Evolutionary conservation across 2,888 invertebrate species (phyloP).

Genomic region (Drosophila kuntzei): DNA sequence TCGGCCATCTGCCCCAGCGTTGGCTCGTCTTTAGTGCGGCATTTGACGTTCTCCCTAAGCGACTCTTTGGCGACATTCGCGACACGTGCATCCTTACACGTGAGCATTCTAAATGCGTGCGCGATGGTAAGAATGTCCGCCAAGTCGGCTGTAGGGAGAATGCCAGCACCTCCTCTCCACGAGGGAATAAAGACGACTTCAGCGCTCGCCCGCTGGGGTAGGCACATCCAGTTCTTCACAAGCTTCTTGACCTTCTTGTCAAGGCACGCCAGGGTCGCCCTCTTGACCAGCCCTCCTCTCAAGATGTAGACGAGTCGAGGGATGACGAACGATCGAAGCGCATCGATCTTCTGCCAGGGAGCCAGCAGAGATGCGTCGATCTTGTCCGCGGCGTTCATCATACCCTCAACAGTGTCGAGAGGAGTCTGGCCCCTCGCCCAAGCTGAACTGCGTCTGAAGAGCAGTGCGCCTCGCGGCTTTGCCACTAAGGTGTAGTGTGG

Average conservation of each 20-base stretch:
- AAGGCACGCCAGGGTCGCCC: neutral
- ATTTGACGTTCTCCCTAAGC: slow-evolving; percentile 3
- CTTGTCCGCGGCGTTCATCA: too few species aligned
- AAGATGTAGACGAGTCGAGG: neutral
- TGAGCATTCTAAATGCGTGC: neutral
- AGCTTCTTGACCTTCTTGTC: neutral
- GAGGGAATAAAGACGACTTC: neutral
- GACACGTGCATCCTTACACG: neutral
- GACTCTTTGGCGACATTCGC: neutral
- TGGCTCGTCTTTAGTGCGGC: neutral
- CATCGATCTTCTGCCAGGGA: too few species aligned
- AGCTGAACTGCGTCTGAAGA: too few species aligned
- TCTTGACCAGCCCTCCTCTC: neutral
- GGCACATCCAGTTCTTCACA: neutral
- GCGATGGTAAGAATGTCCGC: neutral
- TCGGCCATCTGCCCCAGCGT: slow-evolving; percentile 1
- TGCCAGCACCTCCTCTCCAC: neutral
- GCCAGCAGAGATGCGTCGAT: too few species aligned
- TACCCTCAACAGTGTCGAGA: too few species aligned
- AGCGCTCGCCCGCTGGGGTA: neutral
- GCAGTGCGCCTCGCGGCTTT: neutral
- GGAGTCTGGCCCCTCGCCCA: too few species aligned
- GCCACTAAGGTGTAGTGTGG: neutral
- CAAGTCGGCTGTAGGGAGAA: neutral
- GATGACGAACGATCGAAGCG: too few species aligned